A percentile compares a stretch with the other conserved stretches of the same genome.
Evolutionary conservation across 2,888 invertebrate genomes (phyloP).

Genomic region (Epinotia ramella): DNA sequence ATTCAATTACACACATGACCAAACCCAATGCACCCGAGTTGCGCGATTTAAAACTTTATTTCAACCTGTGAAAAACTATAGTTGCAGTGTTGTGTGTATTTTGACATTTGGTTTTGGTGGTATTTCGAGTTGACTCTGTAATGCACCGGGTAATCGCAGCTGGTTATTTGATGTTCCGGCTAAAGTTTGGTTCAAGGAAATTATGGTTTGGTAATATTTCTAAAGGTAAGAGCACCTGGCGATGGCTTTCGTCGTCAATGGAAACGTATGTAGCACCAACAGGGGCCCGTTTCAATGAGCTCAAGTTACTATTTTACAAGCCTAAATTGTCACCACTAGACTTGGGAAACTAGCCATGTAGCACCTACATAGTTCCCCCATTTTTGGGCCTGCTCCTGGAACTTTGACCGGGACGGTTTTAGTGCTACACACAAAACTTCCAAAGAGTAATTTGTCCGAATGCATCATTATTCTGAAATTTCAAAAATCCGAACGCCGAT

Average conservation of each 20-base stretch:
- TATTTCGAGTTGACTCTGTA: constrained; percentile 67
- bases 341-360: too few relatives aligned
- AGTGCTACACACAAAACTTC: too few relatives aligned
- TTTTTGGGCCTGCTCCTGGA: too few relatives aligned
- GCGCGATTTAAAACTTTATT: constrained; percentile 19
- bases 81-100: constrained; percentile 27
- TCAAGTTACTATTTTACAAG: too few relatives aligned
- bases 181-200: constrained; percentile 14
- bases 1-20: constrained; percentile 69
- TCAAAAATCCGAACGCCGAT: too few relatives aligned
- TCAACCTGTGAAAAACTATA: not conserved
- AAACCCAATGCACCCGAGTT: not conserved
- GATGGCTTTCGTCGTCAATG: not conserved
- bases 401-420: too few relatives aligned
- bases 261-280: too few relatives aligned
- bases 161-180: constrained; percentile 34
- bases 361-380: too few relatives aligned
- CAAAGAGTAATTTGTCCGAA: too few relatives aligned
- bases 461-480: too few relatives aligned
- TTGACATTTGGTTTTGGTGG: constrained; percentile 58
- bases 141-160: constrained; percentile 49
- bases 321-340: too few relatives aligned
- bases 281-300: too few relatives aligned
- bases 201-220: not conserved
- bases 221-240: constrained; percentile 1